Percentiles rank a stretch among this genome's conserved stretches.
These are phyloP conservation scores for Zapus hudsonius DNA, from an alignment of 2,113 vertebrate genomes.

Conservation along the genomic window DNA sequence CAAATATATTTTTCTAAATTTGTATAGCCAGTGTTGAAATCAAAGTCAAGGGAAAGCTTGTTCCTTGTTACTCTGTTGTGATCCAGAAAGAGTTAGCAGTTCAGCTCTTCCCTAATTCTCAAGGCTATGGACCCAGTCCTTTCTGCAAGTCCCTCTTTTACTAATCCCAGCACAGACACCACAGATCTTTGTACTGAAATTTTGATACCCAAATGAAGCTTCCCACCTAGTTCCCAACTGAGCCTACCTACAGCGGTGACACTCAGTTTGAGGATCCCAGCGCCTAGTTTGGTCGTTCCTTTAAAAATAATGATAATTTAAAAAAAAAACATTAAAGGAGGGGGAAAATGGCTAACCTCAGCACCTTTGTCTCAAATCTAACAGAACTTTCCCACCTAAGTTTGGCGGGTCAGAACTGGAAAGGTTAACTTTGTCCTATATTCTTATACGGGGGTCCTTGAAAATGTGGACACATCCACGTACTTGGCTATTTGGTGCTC, in stretches of 20 bases:
- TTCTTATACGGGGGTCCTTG: background rate
- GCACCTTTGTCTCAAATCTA: background rate
- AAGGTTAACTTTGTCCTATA: background rate
- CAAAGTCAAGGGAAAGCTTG: background rate
- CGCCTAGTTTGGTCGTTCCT: background rate
- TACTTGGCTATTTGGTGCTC: background rate
- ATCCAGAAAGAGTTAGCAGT: background rate
- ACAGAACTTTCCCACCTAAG: background rate
- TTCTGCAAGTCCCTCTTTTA: background rate
- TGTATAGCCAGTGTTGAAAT: background rate
- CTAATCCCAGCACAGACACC: background rate
- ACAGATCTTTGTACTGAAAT: background rate
- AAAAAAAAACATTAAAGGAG: background rate
- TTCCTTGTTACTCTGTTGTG: background rate
- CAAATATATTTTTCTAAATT: background rate
- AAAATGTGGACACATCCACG: background rate
- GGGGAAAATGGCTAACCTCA: background rate
- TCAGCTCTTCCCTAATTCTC: background rate
- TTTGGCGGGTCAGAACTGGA: background rate
- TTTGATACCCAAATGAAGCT: too few species aligned
- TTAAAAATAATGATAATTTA: background rate
- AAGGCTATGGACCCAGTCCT: background rate
- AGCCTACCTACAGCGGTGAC: accelerated
- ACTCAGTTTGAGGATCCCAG: background rate
- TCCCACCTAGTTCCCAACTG: too few species aligned